phyloP scores from a whole-genome alignment of 2,797 vertebrate species.

The Jordanella pulchra region DNA sequence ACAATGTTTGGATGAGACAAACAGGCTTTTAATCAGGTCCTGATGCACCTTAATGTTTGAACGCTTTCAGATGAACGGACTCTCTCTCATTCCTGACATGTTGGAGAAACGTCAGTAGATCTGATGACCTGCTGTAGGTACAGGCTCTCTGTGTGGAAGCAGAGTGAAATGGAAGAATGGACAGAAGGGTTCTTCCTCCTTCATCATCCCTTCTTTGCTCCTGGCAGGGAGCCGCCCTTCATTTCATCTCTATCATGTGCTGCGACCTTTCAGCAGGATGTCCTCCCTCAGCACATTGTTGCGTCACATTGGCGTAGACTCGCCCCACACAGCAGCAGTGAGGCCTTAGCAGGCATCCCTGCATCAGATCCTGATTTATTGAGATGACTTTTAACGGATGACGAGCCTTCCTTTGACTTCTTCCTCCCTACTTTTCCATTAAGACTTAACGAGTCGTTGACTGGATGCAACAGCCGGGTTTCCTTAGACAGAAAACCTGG shows the following conservation, averaged over 20 bases:
- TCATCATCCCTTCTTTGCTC: slow-evolving; percentile 35
- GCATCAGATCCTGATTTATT: slow-evolving; percentile 54
- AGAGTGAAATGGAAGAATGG: slow-evolving; percentile 12
- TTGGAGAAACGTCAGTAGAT: slow-evolving; percentile 48
- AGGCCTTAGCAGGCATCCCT: slow-evolving; percentile 1
- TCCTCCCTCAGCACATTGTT: slow-evolving; percentile 10
- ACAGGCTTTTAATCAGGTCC: neutral
- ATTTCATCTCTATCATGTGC: slow-evolving; percentile 44
- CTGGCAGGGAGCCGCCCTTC: slow-evolving; percentile 27
- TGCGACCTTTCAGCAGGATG: slow-evolving; percentile 49
- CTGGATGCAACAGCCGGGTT: too few relatives aligned
- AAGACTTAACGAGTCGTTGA: too few relatives aligned
- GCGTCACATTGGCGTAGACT: neutral
- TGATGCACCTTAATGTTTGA: neutral
- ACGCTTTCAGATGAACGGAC: too few relatives aligned
- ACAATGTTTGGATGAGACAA: neutral
- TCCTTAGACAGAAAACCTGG: too few relatives aligned
- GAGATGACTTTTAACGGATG: too few relatives aligned
- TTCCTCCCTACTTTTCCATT: too few relatives aligned
- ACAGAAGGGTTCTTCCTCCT: slow-evolving; percentile 11
- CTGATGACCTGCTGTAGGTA: slow-evolving; percentile 61
- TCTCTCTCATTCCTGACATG: too few relatives aligned
- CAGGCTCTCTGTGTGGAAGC: slow-evolving; percentile 12
- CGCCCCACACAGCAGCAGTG: too few relatives aligned
- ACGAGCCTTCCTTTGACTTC: too few relatives aligned